These are phyloP conservation scores for Aplodontia rufa DNA, from an alignment of 2,113 vertebrate genomes.

Conservation along the genomic window DNA sequence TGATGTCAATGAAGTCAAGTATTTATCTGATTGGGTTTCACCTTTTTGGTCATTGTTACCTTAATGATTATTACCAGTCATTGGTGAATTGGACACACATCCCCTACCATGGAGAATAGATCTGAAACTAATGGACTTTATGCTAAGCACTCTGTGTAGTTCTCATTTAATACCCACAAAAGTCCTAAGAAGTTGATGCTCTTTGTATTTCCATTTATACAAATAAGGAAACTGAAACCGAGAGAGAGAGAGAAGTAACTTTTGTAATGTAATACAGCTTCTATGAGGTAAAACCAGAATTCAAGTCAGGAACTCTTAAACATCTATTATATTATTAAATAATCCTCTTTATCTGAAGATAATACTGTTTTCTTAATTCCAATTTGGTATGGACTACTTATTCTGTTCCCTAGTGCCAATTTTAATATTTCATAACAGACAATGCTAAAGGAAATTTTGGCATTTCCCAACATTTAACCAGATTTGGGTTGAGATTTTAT, in stretches of 20 bases:
- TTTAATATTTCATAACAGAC: neutral
- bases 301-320: neutral
- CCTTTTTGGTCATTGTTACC: neutral
- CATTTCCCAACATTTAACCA: neutral
- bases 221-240: neutral
- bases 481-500: neutral
- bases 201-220: neutral
- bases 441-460: neutral
- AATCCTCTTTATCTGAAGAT: neutral
- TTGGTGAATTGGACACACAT: neutral
- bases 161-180: slow-evolving; percentile 4
- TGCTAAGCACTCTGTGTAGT: neutral
- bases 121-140: neutral
- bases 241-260: neutral
- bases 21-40: neutral
- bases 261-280: neutral
- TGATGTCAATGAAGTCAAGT: neutral
- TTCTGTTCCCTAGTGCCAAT: neutral
- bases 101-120: neutral
- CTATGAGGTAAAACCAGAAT: neutral
- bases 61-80: neutral
- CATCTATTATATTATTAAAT: neutral
- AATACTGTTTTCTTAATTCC: neutral
- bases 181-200: neutral
- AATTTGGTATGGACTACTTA: neutral